Evolutionary conservation across 1,140 invertebrate species (phyloP), one percentile per base, ranked within the genome.

Genomic region (Chrysopa pallens): DNA sequence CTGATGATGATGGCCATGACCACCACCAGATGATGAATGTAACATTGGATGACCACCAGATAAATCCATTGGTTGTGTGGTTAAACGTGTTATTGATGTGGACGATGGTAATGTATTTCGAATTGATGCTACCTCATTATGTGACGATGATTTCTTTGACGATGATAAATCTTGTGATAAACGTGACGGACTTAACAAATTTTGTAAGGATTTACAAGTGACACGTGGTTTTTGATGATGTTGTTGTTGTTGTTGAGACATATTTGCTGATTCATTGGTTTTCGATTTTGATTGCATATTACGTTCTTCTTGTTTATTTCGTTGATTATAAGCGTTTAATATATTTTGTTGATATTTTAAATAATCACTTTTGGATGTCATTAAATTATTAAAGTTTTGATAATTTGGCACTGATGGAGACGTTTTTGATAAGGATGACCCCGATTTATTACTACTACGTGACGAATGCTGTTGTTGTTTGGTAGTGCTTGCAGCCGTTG

Each of bases 171-270:
- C 31, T 33, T 33, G 31, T 11, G 8, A 11, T 11, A 33, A 12
- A 4, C 40, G 28, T 11, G 11, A 12, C 15, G 40, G 28, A 33
- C 31, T 42, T 6, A 33, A 12, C 4, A 33, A 29, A 42, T 42
- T 42, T 23, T 42, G 40, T 35, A 42, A 17, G 5, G 27, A 31
- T 14, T 35, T 42, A 17, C 40, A 42, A 4, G 40, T 42, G 6
- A 42, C 28, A 39, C 43, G 37, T 39, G 46, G 39, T 47, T 40
- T 38, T 44, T 52, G 44, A 31, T 31, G 42, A 33, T 42, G 43
- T 27, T 41, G 46, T 37, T 39, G 33, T 43, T 46, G 44, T 46
- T 62, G 58, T 35, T 65, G 61, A 41, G 58, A 60, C 5, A 48
- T 56, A 11, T 52, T 59, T 58, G 50, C 42, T 62, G 60, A 37